phyloP scores from a whole-genome alignment of 2,113 vertebrate species.

The Clarias magur region DNA sequence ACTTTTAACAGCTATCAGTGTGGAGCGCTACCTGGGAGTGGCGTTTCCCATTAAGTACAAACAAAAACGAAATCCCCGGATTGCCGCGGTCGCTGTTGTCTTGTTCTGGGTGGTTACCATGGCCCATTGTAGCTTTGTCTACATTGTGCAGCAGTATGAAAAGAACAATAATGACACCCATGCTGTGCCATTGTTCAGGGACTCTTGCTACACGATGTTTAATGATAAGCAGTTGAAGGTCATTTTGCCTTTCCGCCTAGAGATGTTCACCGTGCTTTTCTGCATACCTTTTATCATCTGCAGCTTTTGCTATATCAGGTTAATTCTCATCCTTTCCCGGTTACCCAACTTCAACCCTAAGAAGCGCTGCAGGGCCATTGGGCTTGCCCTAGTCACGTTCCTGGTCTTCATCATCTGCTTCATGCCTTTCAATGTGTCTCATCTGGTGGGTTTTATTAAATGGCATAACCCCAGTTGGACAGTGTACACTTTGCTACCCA shows the following conservation, averaged over 20 bases:
- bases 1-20: slow-evolving; percentile 73
- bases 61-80: slow-evolving; percentile 46
- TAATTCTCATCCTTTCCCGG: slow-evolving; percentile 53
- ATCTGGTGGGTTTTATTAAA: slow-evolving; percentile 65
- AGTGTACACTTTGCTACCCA: slow-evolving; percentile 62
- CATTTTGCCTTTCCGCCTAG: slow-evolving; percentile 65
- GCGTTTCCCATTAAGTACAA: slow-evolving; percentile 71
- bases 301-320: slow-evolving; percentile 66
- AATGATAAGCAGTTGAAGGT: slow-evolving; percentile 47
- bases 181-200: neutral
- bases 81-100: slow-evolving; percentile 36
- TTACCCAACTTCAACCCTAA: slow-evolving; percentile 46
- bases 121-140: slow-evolving; percentile 66
- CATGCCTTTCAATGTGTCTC: slow-evolving; percentile 71
- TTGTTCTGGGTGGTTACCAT: slow-evolving; percentile 64
- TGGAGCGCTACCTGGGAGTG: slow-evolving; percentile 75
- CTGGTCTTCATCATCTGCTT: slow-evolving; percentile 70
- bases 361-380: slow-evolving; percentile 58
- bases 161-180: slow-evolving; percentile 22
- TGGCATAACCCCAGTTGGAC: slow-evolving; percentile 64
- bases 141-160: slow-evolving; percentile 58
- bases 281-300: slow-evolving; percentile 65
- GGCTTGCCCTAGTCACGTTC: slow-evolving; percentile 60
- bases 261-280: slow-evolving; percentile 66
- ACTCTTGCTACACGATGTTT: slow-evolving; percentile 68